Percentiles rank a stretch among this genome's conserved stretches.
Evolutionary conservation across 2,888 invertebrate species (phyloP).

Genomic region (Seira musarum): DNA sequence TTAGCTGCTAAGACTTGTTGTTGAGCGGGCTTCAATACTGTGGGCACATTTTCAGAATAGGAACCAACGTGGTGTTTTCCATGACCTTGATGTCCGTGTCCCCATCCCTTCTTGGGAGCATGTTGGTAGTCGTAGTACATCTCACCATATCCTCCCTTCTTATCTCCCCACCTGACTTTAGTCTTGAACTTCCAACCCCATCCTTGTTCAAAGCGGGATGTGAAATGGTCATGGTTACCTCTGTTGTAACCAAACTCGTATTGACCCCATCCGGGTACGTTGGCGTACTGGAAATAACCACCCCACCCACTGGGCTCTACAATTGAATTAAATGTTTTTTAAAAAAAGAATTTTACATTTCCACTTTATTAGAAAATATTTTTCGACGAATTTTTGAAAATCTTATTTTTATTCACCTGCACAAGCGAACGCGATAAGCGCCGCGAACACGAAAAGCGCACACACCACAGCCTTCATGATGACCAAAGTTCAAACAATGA

Average conservation of each 20-base stretch:
- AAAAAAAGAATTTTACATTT: neutral
- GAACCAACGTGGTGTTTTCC: slow-evolving; percentile 47
- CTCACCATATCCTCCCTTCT: slow-evolving; percentile 71
- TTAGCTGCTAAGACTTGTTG: slow-evolving; percentile 14
- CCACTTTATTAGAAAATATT: neutral
- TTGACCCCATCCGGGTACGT: slow-evolving; percentile 71
- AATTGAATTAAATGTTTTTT: neutral
- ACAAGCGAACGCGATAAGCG: slow-evolving; percentile 2
- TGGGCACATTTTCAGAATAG: slow-evolving; percentile 52
- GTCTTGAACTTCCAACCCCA: slow-evolving; percentile 71
- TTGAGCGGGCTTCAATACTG: slow-evolving; percentile 20
- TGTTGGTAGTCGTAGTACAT: slow-evolving; percentile 70
- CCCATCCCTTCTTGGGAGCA: slow-evolving; percentile 61
- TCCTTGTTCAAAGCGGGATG: slow-evolving; percentile 71
- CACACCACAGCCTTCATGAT: slow-evolving; percentile 6
- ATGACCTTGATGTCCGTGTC: slow-evolving; percentile 26
- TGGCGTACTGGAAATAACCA: slow-evolving; percentile 71
- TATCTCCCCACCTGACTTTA: slow-evolving; percentile 72
- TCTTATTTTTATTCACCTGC: neutral
- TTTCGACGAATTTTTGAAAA: neutral
- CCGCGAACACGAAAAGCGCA: neutral
- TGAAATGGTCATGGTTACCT: slow-evolving; percentile 72
- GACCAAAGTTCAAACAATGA: neutral
- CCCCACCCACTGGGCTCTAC: slow-evolving; percentile 44
- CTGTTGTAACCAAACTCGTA: slow-evolving; percentile 72